Conservation (phyloP, 2,113 vertebrate genomes). For the Equus quagga region DNA sequence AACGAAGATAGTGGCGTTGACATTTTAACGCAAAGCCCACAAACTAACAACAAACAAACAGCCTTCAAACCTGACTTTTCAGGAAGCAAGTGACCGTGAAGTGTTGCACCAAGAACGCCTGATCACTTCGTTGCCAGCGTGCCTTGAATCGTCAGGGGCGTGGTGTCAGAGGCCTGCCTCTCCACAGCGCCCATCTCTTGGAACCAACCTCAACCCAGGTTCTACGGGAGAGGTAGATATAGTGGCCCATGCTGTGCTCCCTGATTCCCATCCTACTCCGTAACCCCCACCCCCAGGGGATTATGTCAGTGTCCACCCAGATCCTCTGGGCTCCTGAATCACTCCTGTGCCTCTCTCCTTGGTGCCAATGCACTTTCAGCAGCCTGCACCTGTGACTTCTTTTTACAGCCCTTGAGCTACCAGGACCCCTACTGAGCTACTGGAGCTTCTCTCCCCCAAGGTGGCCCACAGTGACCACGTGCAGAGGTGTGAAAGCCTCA, state of each 20-base stretch:
- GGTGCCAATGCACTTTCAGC: neutral
- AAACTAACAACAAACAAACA: no score
- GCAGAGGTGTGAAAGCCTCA: neutral
- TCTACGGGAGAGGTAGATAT: neutral
- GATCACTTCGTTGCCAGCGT: neutral
- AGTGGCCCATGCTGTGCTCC: neutral
- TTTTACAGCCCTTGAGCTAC: neutral
- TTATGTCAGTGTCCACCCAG: no score
- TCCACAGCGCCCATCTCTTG: neutral
- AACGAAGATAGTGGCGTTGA: no score
- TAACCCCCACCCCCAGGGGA: accelerated
- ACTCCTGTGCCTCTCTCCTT: neutral
- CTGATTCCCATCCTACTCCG: neutral
- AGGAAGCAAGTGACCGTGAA: neutral
- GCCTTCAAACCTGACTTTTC: no score
- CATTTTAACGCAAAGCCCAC: no score
- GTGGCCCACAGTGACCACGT: neutral
- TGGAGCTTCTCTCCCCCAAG: neutral
- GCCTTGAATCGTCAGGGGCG: accelerated
- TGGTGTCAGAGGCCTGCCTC: neutral
- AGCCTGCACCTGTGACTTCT: neutral
- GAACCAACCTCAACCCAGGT: neutral
- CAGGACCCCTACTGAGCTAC: no score
- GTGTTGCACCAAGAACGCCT: neutral
- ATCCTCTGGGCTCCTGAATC: no score